Evolutionary conservation across 2,113 vertebrate species (phyloP).

Genomic region (Takifugu flavidus): DNA sequence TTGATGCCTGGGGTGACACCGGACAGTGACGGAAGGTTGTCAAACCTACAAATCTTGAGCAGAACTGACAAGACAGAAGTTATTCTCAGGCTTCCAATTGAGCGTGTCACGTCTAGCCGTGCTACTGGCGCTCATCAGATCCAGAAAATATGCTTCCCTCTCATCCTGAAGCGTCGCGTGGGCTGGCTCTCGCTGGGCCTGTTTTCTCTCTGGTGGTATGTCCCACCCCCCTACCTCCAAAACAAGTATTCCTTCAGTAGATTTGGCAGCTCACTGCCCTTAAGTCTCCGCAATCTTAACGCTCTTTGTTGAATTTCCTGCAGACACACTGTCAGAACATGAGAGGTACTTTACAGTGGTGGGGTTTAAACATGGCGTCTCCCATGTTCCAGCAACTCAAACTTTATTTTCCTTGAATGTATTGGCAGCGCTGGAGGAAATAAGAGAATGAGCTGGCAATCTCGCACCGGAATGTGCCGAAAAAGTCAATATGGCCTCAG

Average conservation of each 20-base stretch:
- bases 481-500: too few relatives aligned
- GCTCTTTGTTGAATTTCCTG: slow-evolving; percentile 13
- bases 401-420: too few relatives aligned
- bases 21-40: slow-evolving; percentile 21
- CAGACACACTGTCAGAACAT: not conserved
- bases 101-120: slow-evolving; percentile 20
- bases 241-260: slow-evolving; percentile 18
- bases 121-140: not conserved
- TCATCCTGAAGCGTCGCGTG: not conserved
- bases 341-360: too few relatives aligned
- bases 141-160: slow-evolving; percentile 1
- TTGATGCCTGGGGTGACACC: slow-evolving; percentile 44
- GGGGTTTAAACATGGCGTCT: too few relatives aligned
- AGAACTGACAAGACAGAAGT: slow-evolving; percentile 33
- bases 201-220: slow-evolving; percentile 15
- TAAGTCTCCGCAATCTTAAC: not conserved
- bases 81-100: slow-evolving; percentile 38
- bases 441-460: too few relatives aligned
- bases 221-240: slow-evolving; percentile 8
- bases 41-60: slow-evolving; percentile 42
- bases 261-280: slow-evolving; percentile 14
- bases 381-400: too few relatives aligned
- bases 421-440: too few relatives aligned
- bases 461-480: too few relatives aligned
- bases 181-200: slow-evolving; percentile 11